A percentile compares a stretch with the other conserved stretches of the same genome.
Conservation (phyloP, 2,888 invertebrate genomes). For the Ptychoptera albimana region DNA sequence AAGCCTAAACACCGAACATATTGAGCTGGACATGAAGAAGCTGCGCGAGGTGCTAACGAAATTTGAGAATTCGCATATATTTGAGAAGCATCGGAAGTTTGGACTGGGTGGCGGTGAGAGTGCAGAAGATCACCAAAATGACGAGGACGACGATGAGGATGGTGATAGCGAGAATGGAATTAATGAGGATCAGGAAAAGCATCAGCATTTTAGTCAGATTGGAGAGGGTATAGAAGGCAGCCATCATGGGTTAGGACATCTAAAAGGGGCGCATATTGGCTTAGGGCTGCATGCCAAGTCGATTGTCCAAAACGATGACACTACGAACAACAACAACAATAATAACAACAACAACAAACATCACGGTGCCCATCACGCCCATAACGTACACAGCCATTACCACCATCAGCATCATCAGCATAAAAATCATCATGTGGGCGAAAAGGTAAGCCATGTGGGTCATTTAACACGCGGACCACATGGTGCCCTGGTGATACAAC, state of each 20-base stretch:
- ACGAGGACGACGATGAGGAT: constrained; percentile 2
- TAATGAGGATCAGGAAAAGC: constrained; percentile 12
- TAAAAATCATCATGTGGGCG: constrained; percentile 26
- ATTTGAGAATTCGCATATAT: constrained; percentile 16
- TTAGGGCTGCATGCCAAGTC: constrained; percentile 16
- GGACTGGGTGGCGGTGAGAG: not conserved
- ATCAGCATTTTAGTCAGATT: not conserved
- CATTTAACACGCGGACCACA: constrained; percentile 37
- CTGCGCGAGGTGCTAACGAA: constrained; percentile 21
- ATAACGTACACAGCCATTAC: not conserved
- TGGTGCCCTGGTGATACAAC: constrained; percentile 35
- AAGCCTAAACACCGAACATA: constrained; percentile 20
- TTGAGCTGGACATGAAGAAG: constrained; percentile 21
- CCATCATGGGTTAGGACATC: constrained; percentile 13
- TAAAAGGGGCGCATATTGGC: constrained; percentile 19
- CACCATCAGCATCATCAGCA: constrained; percentile 14
- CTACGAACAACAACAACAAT: constrained; percentile 8
- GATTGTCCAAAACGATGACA: not conserved
- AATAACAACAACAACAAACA: not conserved
- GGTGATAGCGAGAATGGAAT: constrained; percentile 14
- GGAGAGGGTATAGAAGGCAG: constrained; percentile 20
- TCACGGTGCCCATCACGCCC: not conserved
- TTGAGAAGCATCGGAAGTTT: constrained; percentile 7
- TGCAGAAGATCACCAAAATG: not conserved
- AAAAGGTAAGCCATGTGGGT: constrained; percentile 24